phyloP scores from a whole-genome alignment of 2,888 invertebrate species.

The Lithophane ornitopus region DNA sequence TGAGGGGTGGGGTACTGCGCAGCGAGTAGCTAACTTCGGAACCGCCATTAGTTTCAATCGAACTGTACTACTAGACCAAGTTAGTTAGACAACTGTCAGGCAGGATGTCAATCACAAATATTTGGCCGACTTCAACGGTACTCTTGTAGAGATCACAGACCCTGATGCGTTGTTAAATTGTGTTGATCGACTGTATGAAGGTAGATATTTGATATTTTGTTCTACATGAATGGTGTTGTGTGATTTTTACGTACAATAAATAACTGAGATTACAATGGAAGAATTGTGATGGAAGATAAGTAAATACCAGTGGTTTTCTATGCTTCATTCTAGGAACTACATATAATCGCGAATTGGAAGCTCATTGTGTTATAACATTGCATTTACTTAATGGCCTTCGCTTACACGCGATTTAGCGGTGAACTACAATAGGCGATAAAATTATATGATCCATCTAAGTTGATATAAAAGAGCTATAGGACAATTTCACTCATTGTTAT shows the following conservation, averaged over 20 bases:
- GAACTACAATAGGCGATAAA: neutral
- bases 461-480: neutral
- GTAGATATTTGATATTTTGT: too few species aligned
- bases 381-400: neutral
- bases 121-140: neutral
- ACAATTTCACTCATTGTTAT: neutral
- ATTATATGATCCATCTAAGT: neutral
- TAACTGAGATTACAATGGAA: slow-evolving; percentile 17
- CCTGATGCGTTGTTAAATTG: neutral
- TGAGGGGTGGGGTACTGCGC: too few species aligned
- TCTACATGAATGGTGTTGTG: neutral
- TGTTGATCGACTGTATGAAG: neutral
- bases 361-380: slow-evolving; percentile 16
- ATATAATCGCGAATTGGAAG: slow-evolving; percentile 21
- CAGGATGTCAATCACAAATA: neutral
- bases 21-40: too few species aligned
- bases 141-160: neutral
- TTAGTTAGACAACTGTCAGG: neutral
- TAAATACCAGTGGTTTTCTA: neutral
- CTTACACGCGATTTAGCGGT: neutral
- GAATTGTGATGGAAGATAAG: slow-evolving; percentile 14
- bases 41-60: too few species aligned
- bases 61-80: neutral
- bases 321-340: slow-evolving; percentile 18
- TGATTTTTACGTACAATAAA: neutral